Base-by-base conservation (phyloP, 2,888 invertebrate species). In the Nineta flava region DNA sequence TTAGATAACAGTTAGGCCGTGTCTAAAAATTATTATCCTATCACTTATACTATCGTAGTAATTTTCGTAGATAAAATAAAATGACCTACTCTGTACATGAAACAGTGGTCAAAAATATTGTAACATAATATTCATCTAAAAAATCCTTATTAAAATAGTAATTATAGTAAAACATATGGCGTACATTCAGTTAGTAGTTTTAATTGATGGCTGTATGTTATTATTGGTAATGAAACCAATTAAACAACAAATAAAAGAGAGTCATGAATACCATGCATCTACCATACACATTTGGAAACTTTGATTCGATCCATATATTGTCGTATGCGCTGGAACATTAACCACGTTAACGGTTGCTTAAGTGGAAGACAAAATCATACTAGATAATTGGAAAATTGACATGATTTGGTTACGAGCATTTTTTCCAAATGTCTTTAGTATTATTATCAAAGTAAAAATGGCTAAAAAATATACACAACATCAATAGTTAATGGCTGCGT, bases 341-440 rank as follows among this genome's bases (percentile, higher is more conserved):
- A 94, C 95, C 77, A 97, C 99, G 97, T 92, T 97, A 9, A 99
- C 99, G 68, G 95, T 99, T 1, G 95, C 96, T 0, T 71, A 99
- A 50, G 99, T 99, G 95, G 90, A 93, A 68, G 93, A 94, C 61
- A 87, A 84, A 55, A 79, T 83, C 47, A 82, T 87, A 1, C 83
- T 91, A 57, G 83, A 87, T 52, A 91, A 96, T 66, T 96, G 94
- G 92, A 92, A 96, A 66, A 93, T 96, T 58, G 99, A 99, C 15
- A 90, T 97, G 84, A 91, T 99, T 53, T 99, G 99, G 99, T 72
- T 99, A 49, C 99, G 99, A 0, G 95, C 99, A 0, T 99, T 99
- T 73, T 88, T 99, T 62, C 99, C 99, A 0, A 99, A 99, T 66
- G 95, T 99, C 0, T 71, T 92, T 46, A 99, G 99, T 15, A 99